Percentiles rank a stretch among this genome's conserved stretches.
These are phyloP conservation scores for Slavum lentiscoides DNA, from an alignment of 2,888 invertebrate species.

Conservation along the genomic window DNA sequence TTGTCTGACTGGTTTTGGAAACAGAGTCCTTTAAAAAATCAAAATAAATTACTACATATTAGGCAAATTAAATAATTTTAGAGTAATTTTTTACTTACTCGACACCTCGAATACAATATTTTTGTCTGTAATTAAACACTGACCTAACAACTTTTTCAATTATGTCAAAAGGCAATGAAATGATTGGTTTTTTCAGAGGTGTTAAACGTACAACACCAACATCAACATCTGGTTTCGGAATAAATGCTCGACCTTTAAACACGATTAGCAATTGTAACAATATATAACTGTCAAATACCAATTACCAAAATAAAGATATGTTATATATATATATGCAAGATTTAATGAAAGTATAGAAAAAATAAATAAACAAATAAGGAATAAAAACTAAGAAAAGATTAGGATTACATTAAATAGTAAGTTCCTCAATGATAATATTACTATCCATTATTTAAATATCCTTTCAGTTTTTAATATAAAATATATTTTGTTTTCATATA, in stretches of 20 bases:
- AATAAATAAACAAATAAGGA: too few relatives aligned
- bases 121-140: constrained; percentile 86
- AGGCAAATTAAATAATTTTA: background rate
- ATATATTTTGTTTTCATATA: too few relatives aligned
- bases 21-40: constrained; percentile 66
- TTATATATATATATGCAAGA: too few relatives aligned
- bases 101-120: constrained; percentile 73
- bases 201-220: constrained; percentile 90
- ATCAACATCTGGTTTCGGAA: constrained; percentile 95
- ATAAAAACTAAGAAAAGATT: too few relatives aligned
- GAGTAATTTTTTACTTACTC: constrained; percentile 60
- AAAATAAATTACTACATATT: background rate
- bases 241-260: constrained; percentile 71
- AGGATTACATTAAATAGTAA: too few relatives aligned
- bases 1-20: constrained; percentile 71
- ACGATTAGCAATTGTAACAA: background rate
- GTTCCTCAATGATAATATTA: too few relatives aligned
- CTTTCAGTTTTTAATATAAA: too few relatives aligned
- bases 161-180: constrained; percentile 76
- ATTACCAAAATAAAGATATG: too few relatives aligned
- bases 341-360: too few relatives aligned
- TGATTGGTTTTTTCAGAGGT: constrained; percentile 76
- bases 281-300: background rate
- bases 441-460: too few relatives aligned
- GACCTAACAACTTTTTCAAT: constrained; percentile 88